Evolutionary conservation across 1,140 invertebrate species (phyloP), one percentile per base, ranked within the genome.

Genomic region (Latrodectus geometricus): DNA sequence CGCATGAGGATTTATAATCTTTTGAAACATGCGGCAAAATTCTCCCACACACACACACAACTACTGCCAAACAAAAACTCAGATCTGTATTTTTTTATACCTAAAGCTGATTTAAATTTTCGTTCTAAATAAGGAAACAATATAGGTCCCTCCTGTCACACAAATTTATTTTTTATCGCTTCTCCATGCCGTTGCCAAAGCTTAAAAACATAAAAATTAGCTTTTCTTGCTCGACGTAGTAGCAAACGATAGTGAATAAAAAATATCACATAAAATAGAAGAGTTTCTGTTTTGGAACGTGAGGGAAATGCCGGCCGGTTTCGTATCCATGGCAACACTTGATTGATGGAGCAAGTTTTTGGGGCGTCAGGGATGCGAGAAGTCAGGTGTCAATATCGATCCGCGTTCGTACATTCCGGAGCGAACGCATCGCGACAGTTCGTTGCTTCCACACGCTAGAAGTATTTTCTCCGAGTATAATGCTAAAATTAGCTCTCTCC

Each of bases 351-450:
- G 70, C 70, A 73, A 73, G 70, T 73, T 73, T 73, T 73, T 73
- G 70, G 54, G 70, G 70, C 70, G 70, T 73, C 70, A 73, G 70
- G 48, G 70, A 73, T 73, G 70, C 70, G 70, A 73, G 70, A 73
- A 73, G 70, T 73, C 70, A 73, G 70, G 70, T 73, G 70, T 73
- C 70, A 73, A 73, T 73, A 73, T 73, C 70, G 70, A 73, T 73
- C 70, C n/a, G 70, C 12, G 23, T 49, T 73, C 35, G 70, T 49
- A 73, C 70, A 73, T 73, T 73, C 70, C 70, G 70, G 14, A 15
- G 48, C 23, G 48, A 14, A 73, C 70, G 48, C 70, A 49, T 35
- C 23, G 23, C 48, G 70, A 73, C 48, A 73, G 70, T 69, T 69
- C 68, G 20, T 21, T 69, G 68, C 68, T n/a, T 69, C 21, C n/a